These are phyloP conservation scores for Philopotamus ludificatus DNA, from an alignment of 1,140 invertebrate species.

Conservation along the genomic window DNA sequence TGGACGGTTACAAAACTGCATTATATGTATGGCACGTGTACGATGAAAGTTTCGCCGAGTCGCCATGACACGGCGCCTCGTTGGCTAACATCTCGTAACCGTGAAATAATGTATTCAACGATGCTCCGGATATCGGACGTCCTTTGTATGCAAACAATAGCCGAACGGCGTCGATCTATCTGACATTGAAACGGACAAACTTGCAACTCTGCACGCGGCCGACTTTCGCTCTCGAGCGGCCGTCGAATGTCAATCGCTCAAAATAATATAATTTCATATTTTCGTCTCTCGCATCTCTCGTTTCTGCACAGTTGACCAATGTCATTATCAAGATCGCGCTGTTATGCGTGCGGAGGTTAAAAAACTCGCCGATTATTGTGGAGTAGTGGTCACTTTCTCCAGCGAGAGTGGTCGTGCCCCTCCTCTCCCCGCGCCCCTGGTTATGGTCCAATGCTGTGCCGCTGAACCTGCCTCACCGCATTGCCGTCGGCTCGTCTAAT, in stretches of 20 bases:
- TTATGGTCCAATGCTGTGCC: background rate
- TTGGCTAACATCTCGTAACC: background rate
- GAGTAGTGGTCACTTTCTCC: conserved; percentile 22
- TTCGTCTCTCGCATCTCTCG: too few species aligned
- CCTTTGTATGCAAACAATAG: too few species aligned
- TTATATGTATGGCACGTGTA: background rate
- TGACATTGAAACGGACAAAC: too few species aligned
- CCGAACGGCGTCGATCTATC: too few species aligned
- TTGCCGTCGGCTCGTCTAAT: background rate
- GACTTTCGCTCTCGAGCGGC: too few species aligned
- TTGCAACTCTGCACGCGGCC: too few species aligned
- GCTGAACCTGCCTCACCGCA: conserved; percentile 1
- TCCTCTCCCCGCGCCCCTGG: background rate
- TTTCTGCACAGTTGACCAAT: too few species aligned
- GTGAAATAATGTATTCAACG: conserved; percentile 1
- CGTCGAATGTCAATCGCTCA: too few species aligned
- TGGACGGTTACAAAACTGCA: too few species aligned
- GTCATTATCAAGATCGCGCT: too few species aligned
- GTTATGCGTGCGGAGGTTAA: conserved; percentile 3
- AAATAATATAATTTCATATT: too few species aligned
- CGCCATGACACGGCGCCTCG: background rate
- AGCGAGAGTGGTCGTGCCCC: conserved; percentile 14
- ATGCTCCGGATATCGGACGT: background rate
- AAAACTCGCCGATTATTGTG: too few species aligned
- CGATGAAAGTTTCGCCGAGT: background rate